Percentiles rank a stretch among this genome's conserved stretches.
Conservation (phyloP, 2,113 vertebrate genomes). For the Urocynchramus pylzowi region DNA sequence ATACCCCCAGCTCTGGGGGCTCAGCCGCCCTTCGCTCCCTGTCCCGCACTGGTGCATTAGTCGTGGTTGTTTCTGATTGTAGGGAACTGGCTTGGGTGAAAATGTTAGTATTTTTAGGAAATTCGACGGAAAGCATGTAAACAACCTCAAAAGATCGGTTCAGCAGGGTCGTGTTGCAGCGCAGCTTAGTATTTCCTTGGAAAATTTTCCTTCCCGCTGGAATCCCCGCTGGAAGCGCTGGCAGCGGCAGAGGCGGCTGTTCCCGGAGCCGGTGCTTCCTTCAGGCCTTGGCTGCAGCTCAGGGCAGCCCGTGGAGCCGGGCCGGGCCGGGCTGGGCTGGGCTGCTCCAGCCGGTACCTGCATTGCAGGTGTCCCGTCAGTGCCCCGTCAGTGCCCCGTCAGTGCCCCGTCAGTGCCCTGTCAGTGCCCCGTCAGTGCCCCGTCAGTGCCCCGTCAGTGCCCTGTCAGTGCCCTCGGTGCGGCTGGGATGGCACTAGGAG, state of each 20-base stretch:
- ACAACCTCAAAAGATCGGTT: neutral
- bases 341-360: rapidly evolving
- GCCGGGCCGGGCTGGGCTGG: neutral
- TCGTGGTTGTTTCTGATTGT: rapidly evolving
- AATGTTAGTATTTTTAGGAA: neutral
- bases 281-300: neutral
- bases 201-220: rapidly evolving
- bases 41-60: rapidly evolving
- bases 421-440: rapidly evolving
- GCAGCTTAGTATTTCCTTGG: rapidly evolving
- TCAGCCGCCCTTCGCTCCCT: rapidly evolving
- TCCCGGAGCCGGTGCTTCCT: rapidly evolving
- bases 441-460: rapidly evolving
- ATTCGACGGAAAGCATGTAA: neutral
- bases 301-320: rapidly evolving
- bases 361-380: neutral
- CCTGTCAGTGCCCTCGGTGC: neutral
- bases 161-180: neutral
- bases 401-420: neutral
- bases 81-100: rapidly evolving
- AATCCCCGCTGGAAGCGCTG: rapidly evolving
- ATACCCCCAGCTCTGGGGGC: rapidly evolving
- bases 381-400: rapidly evolving
- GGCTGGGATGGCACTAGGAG: neutral
- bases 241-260: neutral